A percentile compares a stretch with the other conserved stretches of the same genome.
Conservation (phyloP, 2,888 invertebrate genomes). For the Zaprionus bogoriensis region DNA sequence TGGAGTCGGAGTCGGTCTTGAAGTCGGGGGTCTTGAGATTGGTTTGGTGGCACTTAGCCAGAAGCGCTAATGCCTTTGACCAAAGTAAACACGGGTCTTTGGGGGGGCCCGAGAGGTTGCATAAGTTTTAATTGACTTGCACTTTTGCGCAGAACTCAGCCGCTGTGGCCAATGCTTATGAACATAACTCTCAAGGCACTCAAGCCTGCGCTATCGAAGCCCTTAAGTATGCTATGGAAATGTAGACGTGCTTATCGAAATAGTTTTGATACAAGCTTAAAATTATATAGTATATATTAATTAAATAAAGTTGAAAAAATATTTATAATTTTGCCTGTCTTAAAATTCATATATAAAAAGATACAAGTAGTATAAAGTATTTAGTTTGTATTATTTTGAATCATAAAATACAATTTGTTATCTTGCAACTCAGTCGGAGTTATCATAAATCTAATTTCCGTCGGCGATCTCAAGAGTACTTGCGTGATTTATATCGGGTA, state of each 20-base stretch:
- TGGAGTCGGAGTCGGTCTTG: neutral
- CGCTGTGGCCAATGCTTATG: neutral
- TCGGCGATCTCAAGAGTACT: too few relatives aligned
- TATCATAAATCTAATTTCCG: neutral
- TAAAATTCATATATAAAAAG: too few relatives aligned
- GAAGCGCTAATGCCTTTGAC: slow-evolving; percentile 38
- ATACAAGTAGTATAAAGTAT: too few relatives aligned
- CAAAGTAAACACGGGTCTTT: slow-evolving; percentile 49
- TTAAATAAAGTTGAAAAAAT: too few relatives aligned
- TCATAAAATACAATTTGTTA: neutral
- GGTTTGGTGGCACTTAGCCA: slow-evolving; percentile 20
- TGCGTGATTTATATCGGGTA: neutral
- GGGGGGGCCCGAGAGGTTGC: slow-evolving; percentile 34
- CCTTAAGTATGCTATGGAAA: slow-evolving; percentile 42
- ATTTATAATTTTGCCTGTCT: too few relatives aligned
- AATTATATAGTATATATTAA: too few relatives aligned
- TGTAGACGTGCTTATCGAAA: neutral
- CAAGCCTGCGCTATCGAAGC: neutral
- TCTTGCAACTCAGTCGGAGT: neutral
- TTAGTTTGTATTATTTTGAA: neutral
- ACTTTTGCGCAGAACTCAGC: slow-evolving; percentile 11
- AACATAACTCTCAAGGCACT: neutral
- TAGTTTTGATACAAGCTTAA: too few relatives aligned
- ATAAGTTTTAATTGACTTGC: slow-evolving; percentile 48
- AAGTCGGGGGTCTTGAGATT: slow-evolving; percentile 15